Base-by-base conservation (phyloP, 2,888 invertebrate species). In the Mesorhabditis belari region DNA sequence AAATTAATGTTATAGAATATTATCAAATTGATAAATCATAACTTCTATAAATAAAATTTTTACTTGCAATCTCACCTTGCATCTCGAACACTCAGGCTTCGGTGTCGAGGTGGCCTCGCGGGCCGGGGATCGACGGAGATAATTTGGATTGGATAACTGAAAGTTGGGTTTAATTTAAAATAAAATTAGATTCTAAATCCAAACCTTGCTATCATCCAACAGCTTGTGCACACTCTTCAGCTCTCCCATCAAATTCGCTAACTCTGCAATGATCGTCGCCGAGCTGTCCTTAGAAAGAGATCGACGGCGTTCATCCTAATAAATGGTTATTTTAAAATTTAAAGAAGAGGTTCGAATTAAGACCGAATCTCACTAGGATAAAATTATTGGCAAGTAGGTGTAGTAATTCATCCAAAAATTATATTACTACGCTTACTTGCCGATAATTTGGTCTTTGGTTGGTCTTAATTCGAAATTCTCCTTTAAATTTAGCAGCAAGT, bases 161-260 rank as follows among this genome's bases (percentile, higher is more conserved):
- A 28, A 17, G 29, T 9, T 12, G 27, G 49, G 50, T 6, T 21
- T 50, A 57, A 25, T 55, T 17, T 17, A 49, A 56, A 5, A 24
- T 49, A 49, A n/a, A 5, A 25, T 44, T 5, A 21, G 27, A 24
- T 17, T n/a, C 12, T 19, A n/a, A 50, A 23, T 17, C 24, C 19
- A 2, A 23, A 62, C 68, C 62, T 74, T 74, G 49, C 71, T 66
- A 19, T 64, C 60, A 50, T 78, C 74, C 25, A 79, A 62, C n/a
- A 72, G 64, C 44, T 66, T 64, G 49, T 74, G 71, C 17, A 79
- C 71, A 28, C 67, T 71, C 52, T 75, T 75, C 63, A 80, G 62
- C 55, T 80, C 80, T n/a, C 70, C 62, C 74, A 79, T 75, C 28
- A 80, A 70, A 55, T 74, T 74, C 4, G 75, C 77, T 55, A 80